phyloP scores from a whole-genome alignment of 2,797 vertebrate genomes.

The Platyrinchus mystaceus region DNA sequence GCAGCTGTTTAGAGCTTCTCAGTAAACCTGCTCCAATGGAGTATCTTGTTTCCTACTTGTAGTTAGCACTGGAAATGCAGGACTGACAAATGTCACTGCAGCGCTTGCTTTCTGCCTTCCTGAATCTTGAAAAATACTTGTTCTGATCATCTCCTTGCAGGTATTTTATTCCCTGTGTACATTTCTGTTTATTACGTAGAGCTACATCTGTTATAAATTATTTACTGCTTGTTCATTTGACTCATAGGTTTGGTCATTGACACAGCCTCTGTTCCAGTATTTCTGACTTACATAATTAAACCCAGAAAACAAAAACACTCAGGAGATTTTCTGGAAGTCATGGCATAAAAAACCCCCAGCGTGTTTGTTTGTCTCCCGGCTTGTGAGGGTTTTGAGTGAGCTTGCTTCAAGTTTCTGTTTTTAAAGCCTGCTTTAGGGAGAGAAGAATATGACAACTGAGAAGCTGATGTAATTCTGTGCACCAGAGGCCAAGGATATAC shows the following conservation, averaged over 20 bases:
- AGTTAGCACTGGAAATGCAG: background rate
- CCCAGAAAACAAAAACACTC: background rate
- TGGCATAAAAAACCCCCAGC: background rate
- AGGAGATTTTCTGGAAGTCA: constrained; percentile 3
- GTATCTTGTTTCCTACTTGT: background rate
- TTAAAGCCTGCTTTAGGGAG: background rate
- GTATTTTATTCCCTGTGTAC: background rate
- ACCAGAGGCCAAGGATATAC: background rate
- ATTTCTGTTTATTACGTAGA: background rate
- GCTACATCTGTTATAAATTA: background rate
- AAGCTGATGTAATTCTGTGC: background rate
- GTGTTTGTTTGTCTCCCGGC: background rate
- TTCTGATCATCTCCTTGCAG: background rate
- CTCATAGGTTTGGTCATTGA: background rate
- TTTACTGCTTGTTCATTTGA: background rate
- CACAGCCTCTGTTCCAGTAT: background rate
- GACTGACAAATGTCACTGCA: background rate
- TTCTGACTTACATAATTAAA: constrained; percentile 5
- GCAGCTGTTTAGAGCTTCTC: background rate
- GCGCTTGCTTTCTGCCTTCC: background rate
- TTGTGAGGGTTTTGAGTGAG: background rate
- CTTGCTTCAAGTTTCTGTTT: background rate
- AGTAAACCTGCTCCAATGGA: background rate
- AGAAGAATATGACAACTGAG: background rate
- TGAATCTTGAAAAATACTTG: background rate